Conservation (phyloP, 2,888 invertebrate genomes). For the Troglohyphantes excavatus region DNA sequence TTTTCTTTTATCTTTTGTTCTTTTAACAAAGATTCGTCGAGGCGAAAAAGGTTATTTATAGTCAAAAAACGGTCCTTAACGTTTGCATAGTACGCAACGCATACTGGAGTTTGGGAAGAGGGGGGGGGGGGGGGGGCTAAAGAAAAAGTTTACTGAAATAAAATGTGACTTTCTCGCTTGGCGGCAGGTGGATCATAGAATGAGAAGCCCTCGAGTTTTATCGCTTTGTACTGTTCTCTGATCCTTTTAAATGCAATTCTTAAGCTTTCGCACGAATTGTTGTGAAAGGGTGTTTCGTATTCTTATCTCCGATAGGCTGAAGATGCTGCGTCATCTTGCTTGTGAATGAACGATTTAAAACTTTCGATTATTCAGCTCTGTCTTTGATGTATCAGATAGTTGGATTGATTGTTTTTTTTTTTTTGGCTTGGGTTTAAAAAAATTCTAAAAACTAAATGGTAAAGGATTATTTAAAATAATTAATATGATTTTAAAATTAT, state of each 20-base stretch:
- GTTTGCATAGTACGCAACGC: conserved; percentile 27
- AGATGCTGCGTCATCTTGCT: too few relatives aligned
- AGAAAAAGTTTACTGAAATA: neutral
- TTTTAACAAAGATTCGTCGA: conserved; percentile 48
- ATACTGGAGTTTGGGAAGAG: neutral
- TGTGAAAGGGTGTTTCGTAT: neutral
- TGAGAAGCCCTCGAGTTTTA: neutral
- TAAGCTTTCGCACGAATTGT: neutral
- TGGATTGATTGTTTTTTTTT: too few relatives aligned
- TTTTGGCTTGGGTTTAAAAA: too few relatives aligned
- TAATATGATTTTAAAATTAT: too few relatives aligned
- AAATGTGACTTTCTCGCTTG: conserved; percentile 8
- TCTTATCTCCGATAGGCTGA: neutral
- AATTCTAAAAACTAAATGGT: too few relatives aligned
- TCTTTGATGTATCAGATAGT: too few relatives aligned
- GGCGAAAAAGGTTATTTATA: conserved; percentile 63
- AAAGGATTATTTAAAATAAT: too few relatives aligned
- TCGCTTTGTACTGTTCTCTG: neutral
- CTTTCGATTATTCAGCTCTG: too few relatives aligned
- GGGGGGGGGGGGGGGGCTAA: neutral
- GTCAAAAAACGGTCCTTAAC: conserved; percentile 51
- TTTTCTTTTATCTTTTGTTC: neutral
- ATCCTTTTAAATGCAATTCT: neutral
- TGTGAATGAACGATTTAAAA: too few relatives aligned
- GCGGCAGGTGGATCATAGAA: neutral